phyloP scores from a whole-genome alignment of 2,888 invertebrate species.

The Osedax frankpressi region DNA sequence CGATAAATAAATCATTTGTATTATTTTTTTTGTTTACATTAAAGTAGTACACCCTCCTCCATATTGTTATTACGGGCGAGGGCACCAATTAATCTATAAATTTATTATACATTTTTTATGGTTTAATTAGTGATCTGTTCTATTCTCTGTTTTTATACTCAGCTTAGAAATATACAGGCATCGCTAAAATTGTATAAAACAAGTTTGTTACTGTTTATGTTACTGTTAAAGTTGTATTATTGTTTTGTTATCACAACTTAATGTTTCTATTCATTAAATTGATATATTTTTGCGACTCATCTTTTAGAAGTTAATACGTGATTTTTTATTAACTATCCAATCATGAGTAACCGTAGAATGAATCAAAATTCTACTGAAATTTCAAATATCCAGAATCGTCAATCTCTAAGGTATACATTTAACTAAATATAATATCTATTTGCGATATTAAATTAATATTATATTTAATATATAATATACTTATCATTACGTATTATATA shows the following conservation, averaged over 20 bases:
- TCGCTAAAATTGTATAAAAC: not conserved
- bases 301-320: not conserved
- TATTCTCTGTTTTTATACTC: not conserved
- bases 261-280: not conserved
- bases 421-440: too few relatives aligned
- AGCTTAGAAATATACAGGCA: too few relatives aligned
- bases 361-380: not conserved
- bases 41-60: slow-evolving; percentile 21
- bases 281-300: not conserved
- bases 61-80: slow-evolving; percentile 19
- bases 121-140: not conserved
- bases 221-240: not conserved
- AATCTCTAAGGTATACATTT: too few relatives aligned
- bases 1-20: not conserved
- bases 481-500: too few relatives aligned
- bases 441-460: too few relatives aligned
- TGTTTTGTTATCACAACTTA: not conserved
- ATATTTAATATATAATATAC: too few relatives aligned
- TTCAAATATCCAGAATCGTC: not conserved
- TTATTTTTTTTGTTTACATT: not conserved
- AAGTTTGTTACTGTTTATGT: not conserved
- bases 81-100: slow-evolving; percentile 38
- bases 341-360: not conserved
- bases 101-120: not conserved
- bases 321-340: not conserved